Percentiles rank a stretch among this genome's conserved stretches.
Conservation (phyloP, 1,140 invertebrate species). For the Drosophila subpulchrella region DNA sequence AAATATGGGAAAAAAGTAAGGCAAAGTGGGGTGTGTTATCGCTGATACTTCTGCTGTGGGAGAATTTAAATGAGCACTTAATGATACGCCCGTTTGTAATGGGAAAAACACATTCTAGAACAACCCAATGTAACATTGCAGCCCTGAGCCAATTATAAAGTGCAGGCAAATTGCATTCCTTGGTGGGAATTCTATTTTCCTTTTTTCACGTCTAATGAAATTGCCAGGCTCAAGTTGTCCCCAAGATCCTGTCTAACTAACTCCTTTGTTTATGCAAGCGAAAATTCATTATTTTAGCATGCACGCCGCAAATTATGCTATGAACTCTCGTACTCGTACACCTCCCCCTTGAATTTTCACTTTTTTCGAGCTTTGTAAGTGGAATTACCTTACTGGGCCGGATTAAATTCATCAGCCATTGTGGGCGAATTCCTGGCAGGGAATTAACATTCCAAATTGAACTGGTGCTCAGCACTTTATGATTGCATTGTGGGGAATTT, state of each 20-base stretch:
- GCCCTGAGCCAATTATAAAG: constrained; percentile 29
- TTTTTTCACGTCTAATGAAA: constrained; percentile 22
- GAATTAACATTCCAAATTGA: constrained; percentile 45
- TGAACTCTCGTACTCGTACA: constrained; percentile 26
- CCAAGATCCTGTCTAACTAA: constrained; percentile 22
- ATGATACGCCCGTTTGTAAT: not conserved
- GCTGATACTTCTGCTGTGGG: too few species aligned
- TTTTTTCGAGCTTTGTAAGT: not conserved
- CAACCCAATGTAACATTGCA: not conserved
- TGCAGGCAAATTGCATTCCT: constrained; percentile 30
- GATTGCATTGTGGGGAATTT: not conserved
- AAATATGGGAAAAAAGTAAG: constrained; percentile 2
- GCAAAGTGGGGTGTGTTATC: not conserved
- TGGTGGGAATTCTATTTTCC: not conserved
- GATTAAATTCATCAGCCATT: constrained; percentile 30
- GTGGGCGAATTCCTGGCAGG: constrained; percentile 9
- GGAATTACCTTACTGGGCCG: constrained; percentile 33
- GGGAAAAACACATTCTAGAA: constrained; percentile 1
- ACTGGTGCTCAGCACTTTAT: not conserved
- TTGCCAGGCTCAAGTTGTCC: constrained; percentile 33
- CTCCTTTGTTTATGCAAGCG: constrained; percentile 68
- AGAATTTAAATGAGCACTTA: not conserved
- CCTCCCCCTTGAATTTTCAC: constrained; percentile 9
- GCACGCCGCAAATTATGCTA: constrained; percentile 67
- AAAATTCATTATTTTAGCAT: constrained; percentile 79